Evolutionary conservation across 1,140 invertebrate species (phyloP).

Genomic region (Magallana angulata): DNA sequence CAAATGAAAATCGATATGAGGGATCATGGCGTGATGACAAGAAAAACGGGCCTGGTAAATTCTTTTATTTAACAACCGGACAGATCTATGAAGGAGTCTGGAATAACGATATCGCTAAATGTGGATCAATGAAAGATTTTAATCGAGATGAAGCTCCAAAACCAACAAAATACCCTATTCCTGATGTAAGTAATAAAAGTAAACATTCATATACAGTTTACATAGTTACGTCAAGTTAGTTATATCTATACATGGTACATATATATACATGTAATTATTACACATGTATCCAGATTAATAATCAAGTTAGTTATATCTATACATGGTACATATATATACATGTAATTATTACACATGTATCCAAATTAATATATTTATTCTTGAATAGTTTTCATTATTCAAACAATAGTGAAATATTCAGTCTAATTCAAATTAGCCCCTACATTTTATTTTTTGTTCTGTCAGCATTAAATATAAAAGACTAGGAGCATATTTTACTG

Average conservation of each 20-base stretch:
- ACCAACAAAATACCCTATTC: conserved; percentile 79
- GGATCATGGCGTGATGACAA: conserved; percentile 79
- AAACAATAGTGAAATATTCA: too few relatives aligned
- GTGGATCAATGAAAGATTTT: conserved; percentile 79
- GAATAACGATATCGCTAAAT: conserved; percentile 79
- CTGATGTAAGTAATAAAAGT: conserved; percentile 70
- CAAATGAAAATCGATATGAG: conserved; percentile 80
- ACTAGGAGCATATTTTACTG: too few relatives aligned
- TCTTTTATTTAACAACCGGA: conserved; percentile 79
- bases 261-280: neutral
- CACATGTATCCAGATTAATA: neutral
- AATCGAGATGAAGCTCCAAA: conserved; percentile 76
- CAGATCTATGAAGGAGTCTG: conserved; percentile 80
- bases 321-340: neutral
- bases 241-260: neutral
- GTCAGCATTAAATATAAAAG: too few relatives aligned
- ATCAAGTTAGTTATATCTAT: too few relatives aligned
- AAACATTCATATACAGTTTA: neutral
- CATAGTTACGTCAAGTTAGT: too few relatives aligned
- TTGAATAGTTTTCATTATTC: too few relatives aligned
- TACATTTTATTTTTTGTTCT: too few relatives aligned
- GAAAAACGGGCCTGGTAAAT: conserved; percentile 80
- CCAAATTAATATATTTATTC: neutral
- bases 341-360: neutral
- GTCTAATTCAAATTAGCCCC: too few relatives aligned